phyloP scores from a whole-genome alignment of 2,888 invertebrate species.

The Harmothoe impar region DNA sequence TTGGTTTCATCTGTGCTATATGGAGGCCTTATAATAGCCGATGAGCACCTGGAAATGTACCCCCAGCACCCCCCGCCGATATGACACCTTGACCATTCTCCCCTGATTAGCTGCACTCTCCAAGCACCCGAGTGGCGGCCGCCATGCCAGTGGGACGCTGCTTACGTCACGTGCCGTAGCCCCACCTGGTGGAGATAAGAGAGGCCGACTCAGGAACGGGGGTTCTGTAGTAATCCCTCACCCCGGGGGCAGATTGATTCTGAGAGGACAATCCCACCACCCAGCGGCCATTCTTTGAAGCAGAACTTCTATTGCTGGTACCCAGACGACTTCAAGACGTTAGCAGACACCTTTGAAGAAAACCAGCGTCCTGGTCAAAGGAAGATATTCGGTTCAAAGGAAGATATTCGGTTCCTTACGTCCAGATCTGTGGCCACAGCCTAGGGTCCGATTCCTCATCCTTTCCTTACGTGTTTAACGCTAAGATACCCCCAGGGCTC shows the following conservation, averaged over 20 bases:
- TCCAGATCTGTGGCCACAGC: neutral
- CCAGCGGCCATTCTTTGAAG: neutral
- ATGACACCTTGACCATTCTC: neutral
- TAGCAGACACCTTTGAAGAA: conserved; percentile 17
- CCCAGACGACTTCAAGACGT: conserved; percentile 5
- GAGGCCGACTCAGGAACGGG: neutral
- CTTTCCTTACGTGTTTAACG: neutral
- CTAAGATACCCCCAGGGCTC: too few relatives aligned
- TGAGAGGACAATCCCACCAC: neutral
- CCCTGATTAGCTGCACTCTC: conserved; percentile 31
- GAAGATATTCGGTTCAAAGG: too few relatives aligned
- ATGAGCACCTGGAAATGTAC: conserved; percentile 18
- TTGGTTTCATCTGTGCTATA: conserved; percentile 26
- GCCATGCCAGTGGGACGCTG: neutral
- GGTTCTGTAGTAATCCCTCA: neutral
- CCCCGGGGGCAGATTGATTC: neutral
- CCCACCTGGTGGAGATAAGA: conserved; percentile 22
- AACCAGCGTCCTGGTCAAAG: neutral
- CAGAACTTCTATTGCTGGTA: conserved; percentile 3
- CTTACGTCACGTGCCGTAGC: neutral
- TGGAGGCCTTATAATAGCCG: neutral
- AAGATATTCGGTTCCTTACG: neutral
- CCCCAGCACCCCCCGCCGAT: neutral
- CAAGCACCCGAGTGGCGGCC: conserved; percentile 7
- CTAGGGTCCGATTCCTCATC: conserved; percentile 5